These are phyloP conservation scores for Macquaria australasica DNA, from an alignment of 2,113 vertebrate species.

Conservation along the genomic window DNA sequence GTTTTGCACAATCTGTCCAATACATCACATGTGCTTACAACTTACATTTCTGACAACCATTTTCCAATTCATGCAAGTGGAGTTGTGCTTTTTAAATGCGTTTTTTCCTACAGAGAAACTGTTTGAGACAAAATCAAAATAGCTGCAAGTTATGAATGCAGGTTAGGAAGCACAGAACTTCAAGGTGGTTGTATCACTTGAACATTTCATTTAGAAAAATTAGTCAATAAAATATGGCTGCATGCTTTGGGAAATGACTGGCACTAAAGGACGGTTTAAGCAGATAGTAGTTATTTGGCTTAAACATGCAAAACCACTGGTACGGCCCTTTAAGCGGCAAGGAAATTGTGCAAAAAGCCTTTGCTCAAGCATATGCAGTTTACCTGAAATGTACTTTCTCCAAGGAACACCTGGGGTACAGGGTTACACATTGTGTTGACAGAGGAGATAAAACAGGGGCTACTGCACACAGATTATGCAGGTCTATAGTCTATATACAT, in stretches of 20 bases:
- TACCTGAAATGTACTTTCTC: background rate
- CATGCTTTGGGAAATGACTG: background rate
- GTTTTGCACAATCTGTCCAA: background rate
- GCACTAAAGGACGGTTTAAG: background rate
- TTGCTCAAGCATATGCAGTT: background rate
- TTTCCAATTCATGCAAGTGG: background rate
- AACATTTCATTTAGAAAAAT: too few relatives aligned
- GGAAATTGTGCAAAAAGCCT: background rate
- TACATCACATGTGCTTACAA: background rate
- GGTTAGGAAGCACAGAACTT: too few relatives aligned
- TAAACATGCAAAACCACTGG: background rate
- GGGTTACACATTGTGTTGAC: background rate
- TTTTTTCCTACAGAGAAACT: background rate
- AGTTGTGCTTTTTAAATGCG: background rate
- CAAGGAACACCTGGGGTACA: background rate
- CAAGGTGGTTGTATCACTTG: too few relatives aligned
- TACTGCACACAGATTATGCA: background rate
- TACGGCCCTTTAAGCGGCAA: background rate
- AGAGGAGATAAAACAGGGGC: background rate
- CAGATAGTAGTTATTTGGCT: background rate
- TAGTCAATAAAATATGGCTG: background rate
- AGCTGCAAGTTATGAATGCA: too few relatives aligned
- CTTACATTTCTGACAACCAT: background rate
- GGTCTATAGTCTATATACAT: background rate
- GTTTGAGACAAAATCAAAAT: too few relatives aligned